Conservation (phyloP, 2,797 vertebrate genomes). For the Onychomys arenicola region DNA sequence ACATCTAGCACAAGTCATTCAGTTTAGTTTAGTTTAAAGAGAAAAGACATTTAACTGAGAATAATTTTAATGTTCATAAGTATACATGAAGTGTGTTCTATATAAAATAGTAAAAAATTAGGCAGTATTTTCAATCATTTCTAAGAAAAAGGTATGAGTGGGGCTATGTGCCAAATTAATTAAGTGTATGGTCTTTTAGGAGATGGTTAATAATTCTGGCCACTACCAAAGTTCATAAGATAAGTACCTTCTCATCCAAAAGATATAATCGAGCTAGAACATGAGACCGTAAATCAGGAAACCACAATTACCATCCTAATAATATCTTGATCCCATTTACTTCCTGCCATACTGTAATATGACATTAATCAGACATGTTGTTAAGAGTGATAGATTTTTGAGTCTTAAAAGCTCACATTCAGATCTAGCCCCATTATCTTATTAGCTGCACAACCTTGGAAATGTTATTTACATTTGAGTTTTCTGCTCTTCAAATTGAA, state of each 20-base stretch:
- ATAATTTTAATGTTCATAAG: conserved; percentile 55
- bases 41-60: conserved; percentile 18
- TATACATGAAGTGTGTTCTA: not conserved
- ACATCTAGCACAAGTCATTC: not conserved
- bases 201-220: conserved; percentile 26
- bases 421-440: not conserved
- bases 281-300: not conserved
- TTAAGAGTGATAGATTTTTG: conserved; percentile 25
- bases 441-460: conserved; percentile 1
- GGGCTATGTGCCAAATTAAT: conserved; percentile 14
- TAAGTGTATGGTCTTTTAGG: not conserved
- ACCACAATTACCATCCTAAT: not conserved
- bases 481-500: conserved; percentile 22
- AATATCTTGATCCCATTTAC: conserved; percentile 26
- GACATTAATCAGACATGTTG: not conserved
- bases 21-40: conserved; percentile 50
- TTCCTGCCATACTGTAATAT: not conserved
- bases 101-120: conserved; percentile 15
- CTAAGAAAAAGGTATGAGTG: conserved; percentile 14
- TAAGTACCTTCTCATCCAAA: conserved; percentile 22
- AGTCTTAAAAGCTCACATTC: conserved; percentile 32
- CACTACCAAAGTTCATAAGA: conserved; percentile 26
- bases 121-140: conserved; percentile 30
- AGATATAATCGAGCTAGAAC: conserved; percentile 3
- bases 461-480: conserved; percentile 20